Evolutionary conservation across 2,888 invertebrate genomes (phyloP), one percentile per base, ranked within the genome.

Genomic region (Deilephila porcellus): DNA sequence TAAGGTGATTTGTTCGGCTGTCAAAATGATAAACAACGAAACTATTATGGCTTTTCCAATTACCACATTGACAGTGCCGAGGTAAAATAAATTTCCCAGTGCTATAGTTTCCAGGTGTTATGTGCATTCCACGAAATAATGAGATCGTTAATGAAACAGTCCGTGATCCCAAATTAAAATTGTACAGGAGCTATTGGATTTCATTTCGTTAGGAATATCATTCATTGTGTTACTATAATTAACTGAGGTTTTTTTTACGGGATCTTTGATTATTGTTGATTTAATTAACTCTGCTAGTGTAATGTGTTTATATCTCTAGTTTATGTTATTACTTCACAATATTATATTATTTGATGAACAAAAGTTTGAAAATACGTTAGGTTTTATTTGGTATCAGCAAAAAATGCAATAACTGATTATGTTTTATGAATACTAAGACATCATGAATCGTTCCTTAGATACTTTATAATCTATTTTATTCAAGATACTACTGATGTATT

Each of bases 41-140:
- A 45, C 52, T 45, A 52, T 52, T 67, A 52, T 29, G 6, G 25
- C 25, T 25, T 64, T 64, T 25, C 17, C 52, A 52, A 67, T 67
- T 67, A 67, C 17, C 67, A 67, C 45, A 64, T 45, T n/a, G 64
- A 45, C 45, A 52, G 67, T 17, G 52, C 52, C 3, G 20, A 6
- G 67, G 45, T 67, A 17, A 64, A 67, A 67, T 67, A 25, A 67
- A 67, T 67, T 52, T 67, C 67, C 67, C 67, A 25, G 67, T 67
- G 64, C 67, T 67, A 67, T 67, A 67, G 67, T 52, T 64, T 67
- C 67, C 25, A 25, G 52, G 45, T 67, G 67, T 20, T 11, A 67
- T 67, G 45, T 67, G 67, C 67, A 67, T 67, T 52, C 67, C 25
- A 67, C 52, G 52, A 67, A 67, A 67, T 67, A 67, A 67, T 67